These are phyloP conservation scores for Philhelius pedissequus DNA, from an alignment of 2,888 invertebrate genomes.

Conservation along the genomic window DNA sequence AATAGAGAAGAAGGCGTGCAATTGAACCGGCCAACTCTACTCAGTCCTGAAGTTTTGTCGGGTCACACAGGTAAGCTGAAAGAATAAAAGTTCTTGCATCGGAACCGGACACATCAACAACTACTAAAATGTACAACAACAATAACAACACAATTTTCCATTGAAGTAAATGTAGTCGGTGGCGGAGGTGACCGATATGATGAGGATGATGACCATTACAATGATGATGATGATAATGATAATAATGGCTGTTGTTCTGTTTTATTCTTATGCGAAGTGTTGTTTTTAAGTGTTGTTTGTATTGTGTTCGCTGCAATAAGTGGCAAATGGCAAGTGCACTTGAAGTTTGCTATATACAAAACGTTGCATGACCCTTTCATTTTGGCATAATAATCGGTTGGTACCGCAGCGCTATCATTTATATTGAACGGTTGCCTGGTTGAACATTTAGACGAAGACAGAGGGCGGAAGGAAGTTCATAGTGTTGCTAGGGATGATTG, in stretches of 20 bases:
- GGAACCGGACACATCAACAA: slow-evolving; percentile 25
- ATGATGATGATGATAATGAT: slow-evolving; percentile 62
- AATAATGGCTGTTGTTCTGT: slow-evolving; percentile 49
- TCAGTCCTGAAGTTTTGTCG: slow-evolving; percentile 8
- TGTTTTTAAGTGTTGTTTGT: no score
- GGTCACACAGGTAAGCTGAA: slow-evolving; percentile 41
- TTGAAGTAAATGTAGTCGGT: not conserved
- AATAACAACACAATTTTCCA: slow-evolving; percentile 28
- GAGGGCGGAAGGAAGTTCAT: slow-evolving; percentile 44
- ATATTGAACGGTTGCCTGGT: slow-evolving; percentile 10
- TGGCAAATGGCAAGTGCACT: slow-evolving; percentile 51
- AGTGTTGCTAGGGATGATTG: slow-evolving; percentile 35
- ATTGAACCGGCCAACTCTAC: slow-evolving; percentile 20
- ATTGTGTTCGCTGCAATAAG: slow-evolving; percentile 19
- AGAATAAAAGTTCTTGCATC: slow-evolving; percentile 64
- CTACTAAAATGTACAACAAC: no score
- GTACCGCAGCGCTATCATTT: slow-evolving; percentile 52
- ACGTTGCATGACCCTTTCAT: slow-evolving; percentile 67
- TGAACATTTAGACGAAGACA: not conserved
- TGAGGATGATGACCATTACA: slow-evolving; percentile 52
- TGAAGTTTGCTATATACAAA: slow-evolving; percentile 47
- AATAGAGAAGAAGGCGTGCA: not conserved
- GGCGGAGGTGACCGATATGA: slow-evolving; percentile 64
- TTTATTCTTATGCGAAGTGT: slow-evolving; percentile 47
- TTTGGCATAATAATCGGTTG: slow-evolving; percentile 64